These are phyloP conservation scores for Forbesichthys papilliferus DNA, from an alignment of 2,113 vertebrate species.

Conservation along the genomic window DNA sequence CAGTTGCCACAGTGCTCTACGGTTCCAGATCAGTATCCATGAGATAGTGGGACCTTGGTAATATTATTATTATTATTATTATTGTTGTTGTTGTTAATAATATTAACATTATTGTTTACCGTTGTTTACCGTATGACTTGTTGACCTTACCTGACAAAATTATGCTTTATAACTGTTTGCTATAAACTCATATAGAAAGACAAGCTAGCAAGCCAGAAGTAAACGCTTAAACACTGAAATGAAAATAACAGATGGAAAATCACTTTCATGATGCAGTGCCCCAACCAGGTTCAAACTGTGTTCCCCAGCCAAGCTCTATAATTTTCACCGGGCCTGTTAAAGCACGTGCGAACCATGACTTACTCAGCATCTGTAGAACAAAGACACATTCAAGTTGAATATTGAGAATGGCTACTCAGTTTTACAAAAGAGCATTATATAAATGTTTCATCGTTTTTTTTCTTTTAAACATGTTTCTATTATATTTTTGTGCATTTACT, in stretches of 20 bases:
- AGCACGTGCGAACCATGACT: conserved; percentile 7
- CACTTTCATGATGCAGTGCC: conserved; percentile 9
- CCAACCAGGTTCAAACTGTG: conserved; percentile 26
- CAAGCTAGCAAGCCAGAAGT: conserved; percentile 4
- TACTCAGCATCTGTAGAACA: conserved; percentile 32
- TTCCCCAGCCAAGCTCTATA: conserved; percentile 23
- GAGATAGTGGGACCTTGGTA: no score
- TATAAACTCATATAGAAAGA: conserved; percentile 17
- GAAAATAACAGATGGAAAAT: conserved; percentile 16
- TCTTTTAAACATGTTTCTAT: no score
- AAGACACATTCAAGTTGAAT: conserved; percentile 27
- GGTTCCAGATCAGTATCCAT: no score
- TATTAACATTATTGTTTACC: not conserved
- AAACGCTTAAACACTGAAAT: conserved; percentile 12
- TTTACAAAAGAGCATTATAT: conserved; percentile 8
- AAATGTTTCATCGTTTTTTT: not conserved
- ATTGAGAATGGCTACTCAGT: conserved; percentile 13
- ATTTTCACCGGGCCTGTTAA: conserved; percentile 22
- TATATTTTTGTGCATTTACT: not conserved
- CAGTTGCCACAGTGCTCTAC: no score
- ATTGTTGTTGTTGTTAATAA: no score
- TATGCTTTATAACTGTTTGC: not conserved
- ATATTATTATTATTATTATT: no score
- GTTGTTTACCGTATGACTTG: not conserved
- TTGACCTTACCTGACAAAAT: not conserved